Conservation (phyloP, 2,888 invertebrate species). For the Troilus luridus region DNA sequence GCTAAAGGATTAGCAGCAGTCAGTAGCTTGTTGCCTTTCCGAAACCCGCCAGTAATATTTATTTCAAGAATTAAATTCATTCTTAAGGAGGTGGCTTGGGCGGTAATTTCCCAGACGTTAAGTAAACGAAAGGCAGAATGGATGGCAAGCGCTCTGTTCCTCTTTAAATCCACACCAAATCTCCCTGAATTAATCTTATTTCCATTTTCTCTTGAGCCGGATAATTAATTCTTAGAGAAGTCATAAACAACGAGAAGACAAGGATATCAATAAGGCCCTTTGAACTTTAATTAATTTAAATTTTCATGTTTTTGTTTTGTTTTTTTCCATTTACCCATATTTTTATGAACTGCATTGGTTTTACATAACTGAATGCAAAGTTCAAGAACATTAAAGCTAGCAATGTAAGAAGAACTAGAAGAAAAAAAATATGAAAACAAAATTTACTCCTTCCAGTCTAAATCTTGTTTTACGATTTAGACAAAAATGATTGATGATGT, state of each 20-base stretch:
- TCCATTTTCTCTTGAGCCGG: conserved; percentile 43
- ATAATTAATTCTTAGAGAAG: conserved; percentile 46
- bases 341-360: neutral
- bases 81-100: neutral
- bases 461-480: no score
- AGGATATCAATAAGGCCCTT: conserved; percentile 32
- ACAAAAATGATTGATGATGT: no score
- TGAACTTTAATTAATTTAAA: conserved; percentile 28
- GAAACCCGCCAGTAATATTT: neutral
- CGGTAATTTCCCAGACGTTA: conserved; percentile 12
- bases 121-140: conserved; percentile 44
- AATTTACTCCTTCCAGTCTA: no score
- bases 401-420: no score
- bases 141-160: conserved; percentile 26
- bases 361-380: neutral
- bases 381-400: neutral
- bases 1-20: neutral
- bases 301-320: neutral
- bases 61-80: conserved; percentile 45
- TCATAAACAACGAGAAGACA: conserved; percentile 49
- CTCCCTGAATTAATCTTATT: conserved; percentile 40
- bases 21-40: neutral
- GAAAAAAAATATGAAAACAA: no score
- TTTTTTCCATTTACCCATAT: neutral
- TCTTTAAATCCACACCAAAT: conserved; percentile 47